phyloP scores from a whole-genome alignment of 2,113 vertebrate species.

The Mesembrinibis cayennensis region DNA sequence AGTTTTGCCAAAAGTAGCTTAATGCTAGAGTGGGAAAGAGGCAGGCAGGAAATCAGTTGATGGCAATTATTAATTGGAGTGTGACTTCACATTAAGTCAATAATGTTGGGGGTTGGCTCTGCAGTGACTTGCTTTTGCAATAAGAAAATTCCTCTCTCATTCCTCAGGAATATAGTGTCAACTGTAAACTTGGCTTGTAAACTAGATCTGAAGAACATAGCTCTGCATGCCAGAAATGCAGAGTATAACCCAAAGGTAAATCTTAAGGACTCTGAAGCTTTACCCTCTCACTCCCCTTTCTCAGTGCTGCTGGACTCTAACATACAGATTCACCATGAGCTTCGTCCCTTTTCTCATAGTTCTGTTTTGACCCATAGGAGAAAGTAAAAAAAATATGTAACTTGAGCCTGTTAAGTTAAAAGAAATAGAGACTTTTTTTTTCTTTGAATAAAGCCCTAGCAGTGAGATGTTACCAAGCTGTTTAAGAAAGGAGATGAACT shows the following conservation, averaged over 20 bases:
- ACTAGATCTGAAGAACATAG: conserved; percentile 94
- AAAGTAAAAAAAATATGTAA: background rate
- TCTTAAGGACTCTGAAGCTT: background rate
- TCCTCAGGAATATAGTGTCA: conserved; percentile 92
- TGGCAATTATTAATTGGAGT: background rate
- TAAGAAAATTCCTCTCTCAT: background rate
- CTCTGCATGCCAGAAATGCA: conserved; percentile 93
- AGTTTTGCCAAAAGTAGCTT: background rate
- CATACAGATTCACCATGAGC: background rate
- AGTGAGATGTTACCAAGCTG: background rate
- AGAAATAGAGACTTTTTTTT: background rate
- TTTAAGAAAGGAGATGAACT: background rate
- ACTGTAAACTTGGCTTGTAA: conserved; percentile 94
- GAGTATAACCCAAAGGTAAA: conserved; percentile 98
- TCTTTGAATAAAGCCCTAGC: background rate
- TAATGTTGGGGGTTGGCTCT: background rate
- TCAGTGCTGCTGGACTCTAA: background rate
- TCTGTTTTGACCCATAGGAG: background rate
- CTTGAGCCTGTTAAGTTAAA: background rate
- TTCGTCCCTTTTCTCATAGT: background rate
- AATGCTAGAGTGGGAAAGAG: background rate
- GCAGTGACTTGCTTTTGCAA: background rate
- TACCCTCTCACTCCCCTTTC: background rate
- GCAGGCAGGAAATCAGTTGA: background rate
- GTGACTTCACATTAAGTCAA: background rate